Evolutionary conservation across 2,113 vertebrate genomes (phyloP).

Genomic region (Nerophis ophidion): DNA sequence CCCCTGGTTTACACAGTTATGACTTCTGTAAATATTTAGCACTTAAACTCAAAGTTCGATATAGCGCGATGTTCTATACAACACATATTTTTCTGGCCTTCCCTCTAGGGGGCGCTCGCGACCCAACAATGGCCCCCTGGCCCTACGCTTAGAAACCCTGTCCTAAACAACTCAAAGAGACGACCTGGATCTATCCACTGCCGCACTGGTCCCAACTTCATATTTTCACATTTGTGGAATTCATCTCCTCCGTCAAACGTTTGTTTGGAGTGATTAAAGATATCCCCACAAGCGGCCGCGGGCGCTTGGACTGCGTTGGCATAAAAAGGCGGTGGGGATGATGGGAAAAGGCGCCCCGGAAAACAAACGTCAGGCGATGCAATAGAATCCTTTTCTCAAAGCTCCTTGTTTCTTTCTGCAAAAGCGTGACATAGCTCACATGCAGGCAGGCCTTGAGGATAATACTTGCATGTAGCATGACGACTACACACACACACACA

Average conservation of each 20-base stretch:
- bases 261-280: slow-evolving; percentile 69
- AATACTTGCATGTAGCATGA: slow-evolving; percentile 11
- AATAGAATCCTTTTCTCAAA: slow-evolving; percentile 57
- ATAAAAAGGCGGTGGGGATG: slow-evolving; percentile 38
- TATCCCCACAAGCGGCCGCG: slow-evolving; percentile 56
- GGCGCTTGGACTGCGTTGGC: slow-evolving; percentile 50
- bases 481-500: slow-evolving; percentile 2
- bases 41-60: too few species aligned
- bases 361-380: slow-evolving; percentile 66
- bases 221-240: slow-evolving; percentile 53
- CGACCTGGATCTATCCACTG: slow-evolving; percentile 15
- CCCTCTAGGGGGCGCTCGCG: too few species aligned
- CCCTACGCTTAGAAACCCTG: too few species aligned
- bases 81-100: too few species aligned
- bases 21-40: too few species aligned
- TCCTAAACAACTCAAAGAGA: not conserved
- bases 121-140: too few species aligned
- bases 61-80: too few species aligned
- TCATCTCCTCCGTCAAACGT: slow-evolving; percentile 50
- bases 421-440: slow-evolving; percentile 60
- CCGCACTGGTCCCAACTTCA: slow-evolving; percentile 35
- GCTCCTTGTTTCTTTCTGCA: slow-evolving; percentile 61
- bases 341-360: slow-evolving; percentile 59
- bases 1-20: too few species aligned
- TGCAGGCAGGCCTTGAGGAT: slow-evolving; percentile 6